Conservation (phyloP, 2,797 vertebrate species). For the Mastacembelus armatus region DNA sequence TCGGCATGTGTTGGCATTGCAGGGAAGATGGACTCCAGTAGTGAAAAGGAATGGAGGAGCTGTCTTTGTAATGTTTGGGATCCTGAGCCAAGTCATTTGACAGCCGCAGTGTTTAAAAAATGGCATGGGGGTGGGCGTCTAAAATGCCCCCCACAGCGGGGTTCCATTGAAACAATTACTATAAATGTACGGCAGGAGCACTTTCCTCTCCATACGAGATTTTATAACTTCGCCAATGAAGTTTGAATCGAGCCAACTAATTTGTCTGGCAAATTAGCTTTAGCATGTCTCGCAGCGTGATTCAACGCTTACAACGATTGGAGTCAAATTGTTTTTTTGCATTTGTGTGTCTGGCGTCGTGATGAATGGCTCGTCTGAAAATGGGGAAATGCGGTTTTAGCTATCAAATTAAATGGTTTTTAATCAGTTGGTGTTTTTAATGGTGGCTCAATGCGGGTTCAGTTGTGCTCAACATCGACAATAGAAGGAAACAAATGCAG, state of each 20-base stretch:
- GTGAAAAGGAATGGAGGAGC: constrained; percentile 77
- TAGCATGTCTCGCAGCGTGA: constrained; percentile 83
- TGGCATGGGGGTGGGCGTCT: constrained; percentile 75
- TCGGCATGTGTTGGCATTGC: constrained; percentile 78
- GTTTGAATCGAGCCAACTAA: constrained; percentile 80
- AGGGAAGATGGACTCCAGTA: constrained; percentile 80
- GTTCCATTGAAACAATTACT: constrained; percentile 80
- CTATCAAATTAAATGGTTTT: constrained; percentile 85
- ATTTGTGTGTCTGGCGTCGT: constrained; percentile 77
- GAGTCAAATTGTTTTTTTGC: constrained; percentile 83
- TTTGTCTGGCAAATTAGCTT: constrained; percentile 85
- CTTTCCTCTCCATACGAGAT: constrained; percentile 79
- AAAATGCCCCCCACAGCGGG: constrained; percentile 77
- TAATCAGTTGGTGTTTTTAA: constrained; percentile 83
- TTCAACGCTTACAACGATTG: constrained; percentile 78
- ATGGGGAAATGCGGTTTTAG: constrained; percentile 75
- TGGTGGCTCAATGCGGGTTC: constrained; percentile 70
- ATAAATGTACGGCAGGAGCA: constrained; percentile 78
- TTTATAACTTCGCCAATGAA: constrained; percentile 82
- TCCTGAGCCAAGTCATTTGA: constrained; percentile 78
- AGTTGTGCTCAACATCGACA: constrained; percentile 79
- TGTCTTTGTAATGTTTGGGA: constrained; percentile 68
- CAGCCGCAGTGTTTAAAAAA: constrained; percentile 75
- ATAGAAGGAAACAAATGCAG: constrained; percentile 71
- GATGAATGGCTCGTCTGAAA: constrained; percentile 78